Base-by-base conservation (phyloP, 2,888 invertebrate species). In the Chrysolina haemoptera region DNA sequence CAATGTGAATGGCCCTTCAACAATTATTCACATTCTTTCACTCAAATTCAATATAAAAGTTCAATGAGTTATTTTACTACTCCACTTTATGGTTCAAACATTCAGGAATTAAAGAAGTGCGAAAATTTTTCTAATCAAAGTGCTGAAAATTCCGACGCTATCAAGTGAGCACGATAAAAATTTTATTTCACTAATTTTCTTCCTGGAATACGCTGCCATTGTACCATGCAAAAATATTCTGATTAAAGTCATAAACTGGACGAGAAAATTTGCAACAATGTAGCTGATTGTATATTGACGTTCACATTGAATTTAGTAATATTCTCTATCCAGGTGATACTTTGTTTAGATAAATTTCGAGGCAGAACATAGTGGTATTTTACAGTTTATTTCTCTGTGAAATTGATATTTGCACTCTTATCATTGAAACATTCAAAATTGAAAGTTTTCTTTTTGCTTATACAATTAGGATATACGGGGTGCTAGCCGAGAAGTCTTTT, bases 101-200 rank as follows among this genome's bases (percentile, higher is more conserved):
- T 67, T 53, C 67, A 53, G 18, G 16, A 40, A 40, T 40, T 53
- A 40, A 40, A 53, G 27, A n/a, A 50, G 40, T 14, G 4, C 48
- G 16, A 27, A 50, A 35, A 43, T n/a, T 46, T 46, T 66, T 18
- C n/a, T 22, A 22, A 27, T 22, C 65, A 48, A 20, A 43, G 41
- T 27, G 27, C 16, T 35, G 27, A 35, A 50, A 46, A 48, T 66
- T 67, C 59, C 27, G 14, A 27, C 59, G 40, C 8, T 53, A 40
- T 20, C 16, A 65, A 50, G 43, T 35, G 22, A 53, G 14, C 40
- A 18, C 18, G 5, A 53, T 53, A 67, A 53, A 50, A 40, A 10
- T 67, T 53, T 53, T 18, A 67, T 67, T 35, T 16, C 27, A 20
- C 50, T 16, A 66, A 66, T 66, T 66, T 50, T 22, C 66, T 46